Conservation (phyloP, 2,888 invertebrate genomes). For the Octodonta nipae region DNA sequence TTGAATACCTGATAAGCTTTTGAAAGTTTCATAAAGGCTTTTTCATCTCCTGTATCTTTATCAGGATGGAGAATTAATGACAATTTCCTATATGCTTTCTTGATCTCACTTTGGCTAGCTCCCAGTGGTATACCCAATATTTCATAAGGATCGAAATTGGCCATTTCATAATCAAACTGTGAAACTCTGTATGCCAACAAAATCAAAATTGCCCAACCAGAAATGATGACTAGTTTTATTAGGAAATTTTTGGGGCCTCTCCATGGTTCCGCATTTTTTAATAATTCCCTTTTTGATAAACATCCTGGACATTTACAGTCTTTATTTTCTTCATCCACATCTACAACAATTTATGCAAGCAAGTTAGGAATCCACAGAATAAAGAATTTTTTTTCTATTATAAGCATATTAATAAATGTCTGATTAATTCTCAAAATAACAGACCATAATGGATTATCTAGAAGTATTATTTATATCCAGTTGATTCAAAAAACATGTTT, state of each 20-base stretch:
- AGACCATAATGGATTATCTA: no score
- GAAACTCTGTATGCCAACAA: constrained; percentile 83
- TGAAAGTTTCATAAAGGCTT: constrained; percentile 92
- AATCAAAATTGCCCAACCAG: constrained; percentile 70
- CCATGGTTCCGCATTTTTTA: constrained; percentile 81
- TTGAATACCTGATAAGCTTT: constrained; percentile 70
- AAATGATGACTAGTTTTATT: constrained; percentile 63
- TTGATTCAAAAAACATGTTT: constrained; percentile 16
- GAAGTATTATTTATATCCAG: no score
- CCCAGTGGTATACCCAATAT: constrained; percentile 82
- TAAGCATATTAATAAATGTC: no score
- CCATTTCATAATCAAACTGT: constrained; percentile 95
- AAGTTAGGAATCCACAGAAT: no score
- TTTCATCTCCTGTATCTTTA: constrained; percentile 92
- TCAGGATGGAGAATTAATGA: constrained; percentile 94
- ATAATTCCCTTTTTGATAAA: constrained; percentile 64
- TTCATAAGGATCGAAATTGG: constrained; percentile 97
- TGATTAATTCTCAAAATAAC: no score
- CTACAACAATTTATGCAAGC: no score
- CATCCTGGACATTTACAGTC: constrained; percentile 86
- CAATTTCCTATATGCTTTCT: constrained; percentile 87
- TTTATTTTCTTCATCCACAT: constrained; percentile 61
- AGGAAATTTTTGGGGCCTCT: constrained; percentile 66
- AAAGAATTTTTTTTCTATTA: no score
- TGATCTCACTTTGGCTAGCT: constrained; percentile 77